Evolutionary conservation across 2,888 invertebrate species (phyloP).

Genomic region (Erpobdella octoculata): DNA sequence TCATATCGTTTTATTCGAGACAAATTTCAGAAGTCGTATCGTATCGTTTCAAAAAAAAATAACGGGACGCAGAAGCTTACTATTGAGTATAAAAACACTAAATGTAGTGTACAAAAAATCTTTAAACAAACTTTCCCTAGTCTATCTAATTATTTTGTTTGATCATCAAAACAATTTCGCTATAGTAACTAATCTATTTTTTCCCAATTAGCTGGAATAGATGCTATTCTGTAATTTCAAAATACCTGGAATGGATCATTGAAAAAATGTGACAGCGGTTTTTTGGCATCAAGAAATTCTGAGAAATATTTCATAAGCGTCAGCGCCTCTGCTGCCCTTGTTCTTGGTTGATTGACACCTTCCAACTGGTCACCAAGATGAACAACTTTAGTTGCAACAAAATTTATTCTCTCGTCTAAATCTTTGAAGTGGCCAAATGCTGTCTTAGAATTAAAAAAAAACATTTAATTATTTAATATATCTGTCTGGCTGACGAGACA

Average conservation of each 20-base stretch:
- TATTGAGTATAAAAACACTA: no score
- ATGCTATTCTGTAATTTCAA: background rate
- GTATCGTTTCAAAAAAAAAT: no score
- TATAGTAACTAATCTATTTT: background rate
- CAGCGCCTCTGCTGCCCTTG: constrained; percentile 87
- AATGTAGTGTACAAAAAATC: no score
- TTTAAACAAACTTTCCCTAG: background rate
- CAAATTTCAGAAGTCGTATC: no score
- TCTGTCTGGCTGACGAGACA: no score
- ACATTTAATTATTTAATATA: background rate
- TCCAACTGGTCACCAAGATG: constrained; percentile 97
- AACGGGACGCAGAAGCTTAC: no score
- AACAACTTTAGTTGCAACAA: constrained; percentile 90
- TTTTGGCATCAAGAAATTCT: constrained; percentile 79
- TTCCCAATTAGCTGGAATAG: background rate
- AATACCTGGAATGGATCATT: constrained; percentile 59
- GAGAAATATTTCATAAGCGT: constrained; percentile 82
- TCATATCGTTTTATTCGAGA: no score
- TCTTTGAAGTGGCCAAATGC: constrained; percentile 82
- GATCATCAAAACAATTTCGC: background rate
- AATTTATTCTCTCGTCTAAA: constrained; percentile 87
- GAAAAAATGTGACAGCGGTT: constrained; percentile 75
- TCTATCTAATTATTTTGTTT: background rate
- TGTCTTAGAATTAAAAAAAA: constrained; percentile 56
- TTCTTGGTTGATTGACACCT: constrained; percentile 85